Evolutionary conservation across 2,113 vertebrate species (phyloP), one percentile per base, ranked within the genome.

Genomic region (Emberiza fucata): DNA sequence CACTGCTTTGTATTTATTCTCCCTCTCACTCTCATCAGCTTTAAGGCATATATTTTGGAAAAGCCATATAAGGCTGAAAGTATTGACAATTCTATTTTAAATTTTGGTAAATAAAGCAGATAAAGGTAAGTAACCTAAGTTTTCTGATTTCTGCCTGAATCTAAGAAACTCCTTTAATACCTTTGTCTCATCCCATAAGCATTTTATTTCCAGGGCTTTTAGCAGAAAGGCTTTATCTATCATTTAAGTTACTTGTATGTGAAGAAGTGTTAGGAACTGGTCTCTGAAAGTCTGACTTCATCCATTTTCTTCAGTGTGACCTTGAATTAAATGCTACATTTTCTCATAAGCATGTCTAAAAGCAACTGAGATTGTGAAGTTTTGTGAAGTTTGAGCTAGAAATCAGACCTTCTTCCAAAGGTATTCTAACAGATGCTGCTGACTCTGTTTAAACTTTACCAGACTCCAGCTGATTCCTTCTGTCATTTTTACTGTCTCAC

Each of bases 401-500:
- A 95, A 90, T 79, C 33, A 88, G 31, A 77, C 35, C 63, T 73
- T 85, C 90, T 88, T 90, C 54, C 47, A 86, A 88, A 88, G 44
- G 33, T 88, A 44, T 50, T 72, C 31, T 37, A 95, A 66, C 68
- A 90, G 63, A 90, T 91, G 70, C 71, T 77, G 39, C 47, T 88
- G 90, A 80, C 31, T 91, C 17, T 90, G 20, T 88, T 79, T 89
- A 86, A 91, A 61, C 63, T 65, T 40, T 92, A 64, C 61, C 76
- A 81, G 85, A 57, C 63, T 93, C 94, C 93, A 94, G 87, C 85
- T 96, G 94, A 87, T 79, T 88, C 89, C 95, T 92, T 96, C 94
- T 97, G 92, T 96, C 90, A 77, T 85, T 95, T 77, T 39, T 70
- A 65, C 66, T 54, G 16, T 45, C 56, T 85, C 78, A 20, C 23